A percentile compares a stretch with the other conserved stretches of the same genome.
phyloP scores from a whole-genome alignment of 2,113 vertebrate genomes.

The cat (Felis catus) region DNA sequence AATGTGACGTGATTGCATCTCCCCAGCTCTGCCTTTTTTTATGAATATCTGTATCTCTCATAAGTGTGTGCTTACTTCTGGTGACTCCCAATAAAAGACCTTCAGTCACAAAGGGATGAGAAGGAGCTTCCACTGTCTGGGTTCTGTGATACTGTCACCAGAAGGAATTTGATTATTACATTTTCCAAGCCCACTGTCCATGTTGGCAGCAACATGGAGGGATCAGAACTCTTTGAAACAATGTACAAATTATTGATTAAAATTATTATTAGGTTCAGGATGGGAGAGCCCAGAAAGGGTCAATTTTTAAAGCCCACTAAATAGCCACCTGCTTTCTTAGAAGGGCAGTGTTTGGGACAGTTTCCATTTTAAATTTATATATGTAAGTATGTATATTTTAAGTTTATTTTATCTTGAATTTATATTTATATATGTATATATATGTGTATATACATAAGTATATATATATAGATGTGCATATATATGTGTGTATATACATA shows the following conservation, averaged over 20 bases:
- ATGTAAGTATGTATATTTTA: background rate
- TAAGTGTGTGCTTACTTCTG: background rate
- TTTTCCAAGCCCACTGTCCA: conserved; percentile 70
- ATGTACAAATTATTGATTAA: background rate
- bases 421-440: background rate
- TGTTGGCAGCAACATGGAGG: background rate
- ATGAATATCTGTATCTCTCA: conserved; percentile 50
- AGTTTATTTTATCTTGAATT: background rate
- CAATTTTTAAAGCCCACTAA: conserved; percentile 5
- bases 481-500: background rate
- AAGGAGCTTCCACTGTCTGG: conserved; percentile 36
- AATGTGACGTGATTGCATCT: background rate
- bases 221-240: conserved; percentile 58
- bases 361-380: background rate
- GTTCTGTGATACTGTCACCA: conserved; percentile 67
- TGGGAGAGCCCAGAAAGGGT: background rate
- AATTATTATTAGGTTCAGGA: background rate
- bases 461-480: no score
- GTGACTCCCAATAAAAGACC: conserved; percentile 63
- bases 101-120: conserved; percentile 66
- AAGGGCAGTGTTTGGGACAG: background rate
- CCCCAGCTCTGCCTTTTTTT: background rate
- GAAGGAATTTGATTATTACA: conserved; percentile 71
- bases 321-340: background rate
- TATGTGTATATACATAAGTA: background rate